Conservation (phyloP, 2,113 vertebrate species). For the Xenotilapia leptura region DNA sequence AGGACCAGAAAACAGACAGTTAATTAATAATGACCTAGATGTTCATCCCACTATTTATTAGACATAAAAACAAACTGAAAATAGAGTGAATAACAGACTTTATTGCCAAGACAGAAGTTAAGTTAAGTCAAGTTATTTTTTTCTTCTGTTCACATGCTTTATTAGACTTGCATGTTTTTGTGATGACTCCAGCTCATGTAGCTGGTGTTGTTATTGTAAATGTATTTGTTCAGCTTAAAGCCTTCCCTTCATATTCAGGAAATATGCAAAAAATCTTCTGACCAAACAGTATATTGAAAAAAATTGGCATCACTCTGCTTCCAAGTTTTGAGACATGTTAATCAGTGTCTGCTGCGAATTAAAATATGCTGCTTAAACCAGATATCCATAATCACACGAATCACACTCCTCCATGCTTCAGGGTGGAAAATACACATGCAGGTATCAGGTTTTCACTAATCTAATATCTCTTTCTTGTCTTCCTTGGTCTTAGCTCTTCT, state of each 20-base stretch:
- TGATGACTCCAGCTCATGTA: background rate
- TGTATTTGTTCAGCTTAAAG: background rate
- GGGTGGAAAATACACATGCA: background rate
- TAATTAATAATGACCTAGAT: background rate
- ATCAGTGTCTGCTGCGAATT: fast-evolving
- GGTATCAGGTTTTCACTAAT: background rate
- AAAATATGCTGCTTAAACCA: background rate
- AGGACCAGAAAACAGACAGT: background rate
- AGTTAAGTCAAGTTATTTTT: background rate
- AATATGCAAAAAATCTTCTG: background rate
- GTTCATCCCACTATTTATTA: background rate
- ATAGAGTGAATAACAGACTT: background rate
- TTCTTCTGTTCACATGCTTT: background rate
- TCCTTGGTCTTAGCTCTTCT: background rate
- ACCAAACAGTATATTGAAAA: background rate
- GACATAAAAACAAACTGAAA: background rate
- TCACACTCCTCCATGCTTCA: background rate
- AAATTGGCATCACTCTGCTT: background rate
- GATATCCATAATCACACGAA: background rate
- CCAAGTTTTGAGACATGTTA: background rate
- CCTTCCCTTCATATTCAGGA: background rate
- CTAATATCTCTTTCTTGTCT: background rate
- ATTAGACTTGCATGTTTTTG: background rate
- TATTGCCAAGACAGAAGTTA: background rate
- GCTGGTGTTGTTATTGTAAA: background rate